These are phyloP conservation scores for Phylloscopus trochiloides DNA, from an alignment of 2,113 vertebrate species.

Conservation along the genomic window DNA sequence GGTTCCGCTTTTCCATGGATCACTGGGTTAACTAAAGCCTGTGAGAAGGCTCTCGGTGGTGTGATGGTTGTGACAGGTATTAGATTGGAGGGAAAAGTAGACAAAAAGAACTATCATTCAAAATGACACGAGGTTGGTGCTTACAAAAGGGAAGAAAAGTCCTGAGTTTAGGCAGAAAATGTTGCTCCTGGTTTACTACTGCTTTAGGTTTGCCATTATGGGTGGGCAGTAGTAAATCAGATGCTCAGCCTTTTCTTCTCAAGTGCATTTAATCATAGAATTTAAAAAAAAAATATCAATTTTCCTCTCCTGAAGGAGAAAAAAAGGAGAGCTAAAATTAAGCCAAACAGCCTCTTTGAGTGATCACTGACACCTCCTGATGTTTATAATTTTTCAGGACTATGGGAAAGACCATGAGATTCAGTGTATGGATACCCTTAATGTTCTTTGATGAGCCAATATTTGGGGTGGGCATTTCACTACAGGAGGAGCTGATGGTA, in stretches of 20 bases:
- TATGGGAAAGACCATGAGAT: neutral
- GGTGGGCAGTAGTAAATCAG: neutral
- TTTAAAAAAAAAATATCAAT: accelerated
- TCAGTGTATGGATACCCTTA: neutral
- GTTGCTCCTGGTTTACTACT: neutral
- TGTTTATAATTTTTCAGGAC: neutral
- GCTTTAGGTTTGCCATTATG: neutral
- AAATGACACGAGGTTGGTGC: neutral
- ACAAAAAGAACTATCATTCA: constrained; percentile 28
- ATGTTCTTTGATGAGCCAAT: neutral
- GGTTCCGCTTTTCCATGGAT: constrained; percentile 23
- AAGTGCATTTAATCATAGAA: neutral
- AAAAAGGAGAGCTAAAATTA: neutral
- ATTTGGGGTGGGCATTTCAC: neutral
- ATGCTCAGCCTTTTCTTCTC: neutral
- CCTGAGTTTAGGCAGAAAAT: neutral
- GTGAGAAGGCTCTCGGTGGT: neutral
- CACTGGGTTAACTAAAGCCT: constrained; percentile 38
- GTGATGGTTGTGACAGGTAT: constrained; percentile 33
- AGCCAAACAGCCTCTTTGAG: neutral
- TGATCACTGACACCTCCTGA: neutral
- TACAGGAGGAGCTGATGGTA: neutral
- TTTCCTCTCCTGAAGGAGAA: neutral
- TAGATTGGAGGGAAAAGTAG: neutral
- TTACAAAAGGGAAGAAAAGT: neutral